Evolutionary conservation across 2,888 invertebrate genomes (phyloP).

Genomic region (Temnothorax ravouxi): DNA sequence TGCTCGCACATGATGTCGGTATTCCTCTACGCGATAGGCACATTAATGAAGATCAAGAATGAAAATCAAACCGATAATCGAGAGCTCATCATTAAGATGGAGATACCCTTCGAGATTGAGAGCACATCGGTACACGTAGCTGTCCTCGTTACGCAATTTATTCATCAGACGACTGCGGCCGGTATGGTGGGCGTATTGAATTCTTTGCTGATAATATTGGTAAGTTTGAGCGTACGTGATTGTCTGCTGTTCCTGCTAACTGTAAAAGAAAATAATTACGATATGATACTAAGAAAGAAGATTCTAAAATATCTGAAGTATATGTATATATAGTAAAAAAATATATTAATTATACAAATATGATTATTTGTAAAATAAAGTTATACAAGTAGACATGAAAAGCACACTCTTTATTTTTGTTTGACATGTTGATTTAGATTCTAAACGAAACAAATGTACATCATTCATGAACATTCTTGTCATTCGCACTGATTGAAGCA

Average conservation of each 20-base stretch:
- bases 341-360: background rate
- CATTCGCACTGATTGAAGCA: background rate
- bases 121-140: slow-evolving; percentile 50
- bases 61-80: slow-evolving; percentile 15
- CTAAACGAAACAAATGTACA: background rate
- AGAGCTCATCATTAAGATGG: slow-evolving; percentile 59
- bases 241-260: background rate
- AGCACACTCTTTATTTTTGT: background rate
- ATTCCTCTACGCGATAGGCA: slow-evolving; percentile 35
- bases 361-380: background rate
- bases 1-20: slow-evolving; percentile 6
- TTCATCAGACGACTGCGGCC: slow-evolving; percentile 56
- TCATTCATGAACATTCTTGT: background rate
- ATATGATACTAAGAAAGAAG: background rate
- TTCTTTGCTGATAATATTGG: slow-evolving; percentile 58
- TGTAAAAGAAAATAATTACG: background rate
- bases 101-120: slow-evolving; percentile 58
- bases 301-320: background rate
- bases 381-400: background rate
- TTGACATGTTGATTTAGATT: background rate
- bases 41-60: background rate
- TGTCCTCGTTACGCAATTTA: slow-evolving; percentile 49
- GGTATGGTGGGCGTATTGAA: slow-evolving; percentile 46
- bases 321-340: background rate
- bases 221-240: slow-evolving; percentile 30